Base-by-base conservation (phyloP, 2,113 vertebrate species). In the Anser brachyrhynchus region DNA sequence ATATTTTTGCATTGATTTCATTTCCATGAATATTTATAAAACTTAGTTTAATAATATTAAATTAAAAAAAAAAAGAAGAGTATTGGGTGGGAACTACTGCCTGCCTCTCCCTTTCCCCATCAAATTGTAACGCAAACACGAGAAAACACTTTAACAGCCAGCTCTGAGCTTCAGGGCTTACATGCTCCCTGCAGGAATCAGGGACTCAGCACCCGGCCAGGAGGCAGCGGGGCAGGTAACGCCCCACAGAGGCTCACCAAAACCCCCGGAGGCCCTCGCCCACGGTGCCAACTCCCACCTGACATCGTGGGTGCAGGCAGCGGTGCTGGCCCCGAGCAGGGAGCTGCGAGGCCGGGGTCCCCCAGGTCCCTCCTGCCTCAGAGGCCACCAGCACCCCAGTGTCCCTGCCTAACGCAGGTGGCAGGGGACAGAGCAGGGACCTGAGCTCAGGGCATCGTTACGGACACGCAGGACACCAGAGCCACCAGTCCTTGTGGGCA, bases 341-440 rank as follows among this genome's bases (percentile, higher is more conserved):
- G 21, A 49, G 49, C 49, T 12, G 21, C 5, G 20, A 21, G 49
- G 21, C 49, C 20, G 21, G 49, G 49, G 49, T 6, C 10, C 49
- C 49, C 49, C 21, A 22, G 49, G 21, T 49, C 49, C 49, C 49
- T 49, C 49, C 49, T 5, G 3, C 6, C 62, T 29, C 31, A 64
- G 39, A 26, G 9, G 33, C 1, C 4, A 10, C 10, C 3, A 0
- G 37, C 2, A 2, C 37, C 31, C 31, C 18, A 5, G 1, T 31
- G 37, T 22, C 49, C 76, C 76, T 66, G 76, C 37, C 49, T 7
- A 5, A 28, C 29, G 1, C 23, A 5, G 31, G 37, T 62, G 62
- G 37, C 73, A 17, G 35, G 17, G 3, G 61, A 11, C 3, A 17
- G 51, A 25, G 2, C 5, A 1, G 72, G 21, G 13, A 37, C 14